A percentile compares a stretch with the other conserved stretches of the same genome.
phyloP scores from a whole-genome alignment of 2,797 vertebrate species.

The Xenopus petersii region DNA sequence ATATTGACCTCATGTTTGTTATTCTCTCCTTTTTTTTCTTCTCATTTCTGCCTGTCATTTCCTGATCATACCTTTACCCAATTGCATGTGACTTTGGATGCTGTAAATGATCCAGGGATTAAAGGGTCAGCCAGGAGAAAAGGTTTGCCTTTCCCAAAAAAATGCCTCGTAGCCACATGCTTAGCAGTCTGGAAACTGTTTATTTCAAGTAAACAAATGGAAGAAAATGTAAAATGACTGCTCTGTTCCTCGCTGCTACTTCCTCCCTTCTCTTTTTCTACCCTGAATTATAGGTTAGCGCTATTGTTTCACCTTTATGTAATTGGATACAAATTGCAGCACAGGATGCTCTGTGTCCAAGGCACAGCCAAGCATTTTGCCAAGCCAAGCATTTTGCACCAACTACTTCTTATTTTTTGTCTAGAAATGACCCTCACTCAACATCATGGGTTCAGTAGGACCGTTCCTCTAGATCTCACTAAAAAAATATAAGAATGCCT shows the following conservation, averaged over 20 bases:
- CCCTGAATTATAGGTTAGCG: conserved; percentile 4
- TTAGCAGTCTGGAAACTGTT: conserved; percentile 13
- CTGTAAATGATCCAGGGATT: conserved; percentile 89
- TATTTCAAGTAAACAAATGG: conserved; percentile 22
- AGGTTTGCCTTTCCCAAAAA: conserved; percentile 67
- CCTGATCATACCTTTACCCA: conserved; percentile 54
- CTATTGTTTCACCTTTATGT: conserved; percentile 7
- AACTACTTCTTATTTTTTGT: no score
- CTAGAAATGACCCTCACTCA: no score
- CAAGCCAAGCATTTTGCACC: no score
- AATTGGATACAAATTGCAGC: conserved; percentile 18
- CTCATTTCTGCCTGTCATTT: conserved; percentile 51
- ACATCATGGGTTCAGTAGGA: no score
- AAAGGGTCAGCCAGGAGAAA: conserved; percentile 89
- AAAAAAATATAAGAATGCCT: no score
- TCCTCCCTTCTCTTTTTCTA: conserved; percentile 16
- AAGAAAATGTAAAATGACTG: conserved; percentile 17
- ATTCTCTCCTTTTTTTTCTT: conserved; percentile 49
- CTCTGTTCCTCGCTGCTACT: conserved; percentile 12
- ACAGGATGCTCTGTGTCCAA: conserved; percentile 10
- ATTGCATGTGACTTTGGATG: conserved; percentile 81
- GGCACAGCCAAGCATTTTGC: no score
- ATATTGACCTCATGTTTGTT: conserved; percentile 49
- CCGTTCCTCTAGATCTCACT: no score
- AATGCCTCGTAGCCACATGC: conserved; percentile 9